Conservation (phyloP, 2,888 invertebrate genomes). For the Allolobophora icterica region DNA sequence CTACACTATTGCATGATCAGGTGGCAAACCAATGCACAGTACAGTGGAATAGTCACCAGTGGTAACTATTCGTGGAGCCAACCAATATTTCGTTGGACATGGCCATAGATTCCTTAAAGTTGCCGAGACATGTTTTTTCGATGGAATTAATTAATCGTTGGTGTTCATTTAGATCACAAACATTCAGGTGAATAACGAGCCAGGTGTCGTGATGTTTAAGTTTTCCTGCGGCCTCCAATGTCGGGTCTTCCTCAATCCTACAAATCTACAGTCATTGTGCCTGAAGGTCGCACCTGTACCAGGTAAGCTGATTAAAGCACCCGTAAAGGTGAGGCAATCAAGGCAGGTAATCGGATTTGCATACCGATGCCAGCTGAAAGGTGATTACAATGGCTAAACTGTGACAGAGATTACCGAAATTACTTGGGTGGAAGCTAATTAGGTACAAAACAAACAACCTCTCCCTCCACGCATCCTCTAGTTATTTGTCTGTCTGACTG, state of each 20-base stretch:
- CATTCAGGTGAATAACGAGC: slow-evolving; percentile 57
- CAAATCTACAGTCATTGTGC: slow-evolving; percentile 87
- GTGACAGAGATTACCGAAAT: background rate
- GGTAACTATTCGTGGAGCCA: too few species aligned
- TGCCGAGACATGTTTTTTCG: too few species aligned
- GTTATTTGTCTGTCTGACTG: too few species aligned
- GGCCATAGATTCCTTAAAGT: too few species aligned
- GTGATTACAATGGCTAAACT: background rate
- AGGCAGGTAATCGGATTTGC: background rate
- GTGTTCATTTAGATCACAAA: background rate
- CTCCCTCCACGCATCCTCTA: background rate
- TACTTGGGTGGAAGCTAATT: background rate
- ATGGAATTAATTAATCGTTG: background rate
- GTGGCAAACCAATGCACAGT: too few species aligned
- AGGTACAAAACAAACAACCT: background rate
- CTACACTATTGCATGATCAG: too few species aligned
- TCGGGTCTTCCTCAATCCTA: slow-evolving; percentile 83
- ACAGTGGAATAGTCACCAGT: too few species aligned
- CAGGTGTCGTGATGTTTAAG: slow-evolving; percentile 87
- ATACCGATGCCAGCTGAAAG: background rate
- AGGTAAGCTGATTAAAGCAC: slow-evolving; percentile 50
- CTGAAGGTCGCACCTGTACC: slow-evolving; percentile 80
- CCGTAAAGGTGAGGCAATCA: background rate
- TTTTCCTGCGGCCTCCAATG: slow-evolving; percentile 82
- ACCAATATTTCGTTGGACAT: too few species aligned